phyloP scores from a whole-genome alignment of 2,797 vertebrate genomes.

The Vultur gryphus region DNA sequence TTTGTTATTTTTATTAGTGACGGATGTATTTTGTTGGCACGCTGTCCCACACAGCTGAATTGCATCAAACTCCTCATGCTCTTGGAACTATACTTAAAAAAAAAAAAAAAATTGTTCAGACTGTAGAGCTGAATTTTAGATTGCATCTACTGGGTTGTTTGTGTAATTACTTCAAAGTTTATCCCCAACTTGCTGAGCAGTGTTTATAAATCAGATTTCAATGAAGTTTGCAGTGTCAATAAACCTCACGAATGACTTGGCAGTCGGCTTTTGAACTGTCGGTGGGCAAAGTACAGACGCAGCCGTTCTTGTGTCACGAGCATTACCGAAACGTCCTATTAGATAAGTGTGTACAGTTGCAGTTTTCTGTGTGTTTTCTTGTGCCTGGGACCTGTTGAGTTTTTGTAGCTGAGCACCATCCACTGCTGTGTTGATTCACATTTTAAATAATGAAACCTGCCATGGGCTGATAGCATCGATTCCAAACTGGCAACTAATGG shows the following conservation, averaged over 20 bases:
- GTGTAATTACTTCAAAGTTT: neutral
- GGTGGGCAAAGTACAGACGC: neutral
- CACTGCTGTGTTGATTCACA: neutral
- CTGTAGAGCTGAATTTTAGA: neutral
- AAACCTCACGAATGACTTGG: neutral
- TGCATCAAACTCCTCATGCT: slow-evolving; percentile 7
- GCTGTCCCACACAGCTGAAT: slow-evolving; percentile 27
- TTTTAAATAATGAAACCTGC: neutral
- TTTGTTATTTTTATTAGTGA: slow-evolving; percentile 49
- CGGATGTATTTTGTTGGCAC: slow-evolving; percentile 39
- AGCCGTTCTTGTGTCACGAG: fast-evolving
- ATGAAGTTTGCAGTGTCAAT: slow-evolving; percentile 15
- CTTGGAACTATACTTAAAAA: neutral
- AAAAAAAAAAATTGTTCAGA: neutral
- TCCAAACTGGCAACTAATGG: neutral
- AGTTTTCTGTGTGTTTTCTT: neutral
- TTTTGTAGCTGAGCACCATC: neutral
- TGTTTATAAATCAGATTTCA: slow-evolving; percentile 6
- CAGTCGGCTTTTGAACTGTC: neutral
- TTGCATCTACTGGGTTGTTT: neutral
- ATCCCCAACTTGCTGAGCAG: neutral
- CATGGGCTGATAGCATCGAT: neutral
- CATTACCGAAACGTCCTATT: fast-evolving
- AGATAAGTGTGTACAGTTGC: neutral
- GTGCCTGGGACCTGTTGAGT: neutral